Conservation (phyloP, 2,113 vertebrate genomes). For the Toxotes chatareus region DNA sequence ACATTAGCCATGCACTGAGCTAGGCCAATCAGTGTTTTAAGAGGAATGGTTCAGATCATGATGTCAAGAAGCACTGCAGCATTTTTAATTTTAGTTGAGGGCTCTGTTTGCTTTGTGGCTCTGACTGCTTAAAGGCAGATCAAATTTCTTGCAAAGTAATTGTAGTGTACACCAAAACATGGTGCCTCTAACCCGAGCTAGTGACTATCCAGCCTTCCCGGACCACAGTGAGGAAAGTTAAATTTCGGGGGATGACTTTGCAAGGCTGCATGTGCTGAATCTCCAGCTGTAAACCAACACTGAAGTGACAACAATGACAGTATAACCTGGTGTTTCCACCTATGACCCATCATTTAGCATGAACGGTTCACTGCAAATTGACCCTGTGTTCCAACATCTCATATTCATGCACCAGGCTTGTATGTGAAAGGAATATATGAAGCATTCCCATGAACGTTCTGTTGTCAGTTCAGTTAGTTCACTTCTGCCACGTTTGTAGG, state of each 20-base stretch:
- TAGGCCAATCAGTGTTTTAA: background rate
- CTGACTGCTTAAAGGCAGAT: slow-evolving; percentile 13
- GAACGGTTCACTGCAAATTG: background rate
- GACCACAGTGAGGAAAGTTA: slow-evolving; percentile 28
- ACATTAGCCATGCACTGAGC: too few relatives aligned
- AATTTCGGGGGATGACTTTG: background rate
- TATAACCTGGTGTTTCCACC: background rate
- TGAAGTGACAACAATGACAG: background rate
- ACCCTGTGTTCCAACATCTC: background rate
- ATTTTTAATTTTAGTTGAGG: background rate
- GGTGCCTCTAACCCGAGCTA: slow-evolving; percentile 27
- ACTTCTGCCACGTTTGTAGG: slow-evolving; percentile 7
- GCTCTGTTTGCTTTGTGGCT: slow-evolving; percentile 23
- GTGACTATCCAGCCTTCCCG: slow-evolving; percentile 20
- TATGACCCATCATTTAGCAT: background rate
- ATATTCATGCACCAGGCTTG: background rate
- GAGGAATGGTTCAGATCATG: background rate
- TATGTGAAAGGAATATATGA: background rate
- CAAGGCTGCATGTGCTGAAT: background rate
- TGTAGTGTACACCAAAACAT: slow-evolving; percentile 12
- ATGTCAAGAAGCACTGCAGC: background rate
- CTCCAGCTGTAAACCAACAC: background rate
- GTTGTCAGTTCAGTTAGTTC: slow-evolving; percentile 32
- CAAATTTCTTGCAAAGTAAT: slow-evolving; percentile 38
- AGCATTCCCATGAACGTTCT: slow-evolving; percentile 7